Evolutionary conservation across 2,888 invertebrate genomes (phyloP).

Genomic region (Phasia obesa): DNA sequence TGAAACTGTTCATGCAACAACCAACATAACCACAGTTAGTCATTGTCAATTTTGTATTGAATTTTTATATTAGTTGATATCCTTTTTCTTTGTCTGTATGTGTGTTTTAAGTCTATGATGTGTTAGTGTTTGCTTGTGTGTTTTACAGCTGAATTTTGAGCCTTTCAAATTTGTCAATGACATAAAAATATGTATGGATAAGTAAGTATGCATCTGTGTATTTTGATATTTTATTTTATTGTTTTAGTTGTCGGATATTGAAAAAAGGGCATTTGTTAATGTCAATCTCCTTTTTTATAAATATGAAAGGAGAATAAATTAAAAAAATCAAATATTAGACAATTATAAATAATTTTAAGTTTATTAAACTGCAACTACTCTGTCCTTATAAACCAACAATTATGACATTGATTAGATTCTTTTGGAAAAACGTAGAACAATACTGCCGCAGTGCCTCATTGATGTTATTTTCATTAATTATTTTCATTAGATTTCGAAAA

Average conservation of each 20-base stretch:
- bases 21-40: constrained; percentile 61
- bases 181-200: constrained; percentile 53
- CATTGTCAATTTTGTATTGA: constrained; percentile 66
- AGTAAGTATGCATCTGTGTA: constrained; percentile 9
- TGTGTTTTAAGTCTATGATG: constrained; percentile 3
- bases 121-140: constrained; percentile 29
- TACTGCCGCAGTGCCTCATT: no score
- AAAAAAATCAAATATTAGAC: no score
- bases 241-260: neutral
- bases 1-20: constrained; percentile 37
- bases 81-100: constrained; percentile 47
- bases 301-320: no score
- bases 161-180: constrained; percentile 68
- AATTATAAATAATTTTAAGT: no score
- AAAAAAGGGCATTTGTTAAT: no score
- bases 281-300: no score
- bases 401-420: no score
- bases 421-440: no score
- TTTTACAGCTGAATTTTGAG: constrained; percentile 62
- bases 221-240: constrained; percentile 18
- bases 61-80: constrained; percentile 55
- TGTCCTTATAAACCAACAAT: no score
- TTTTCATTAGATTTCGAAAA: no score
- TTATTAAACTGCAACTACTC: no score
- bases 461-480: no score